Evolutionary conservation across 2,113 vertebrate genomes (phyloP).

Genomic region (Neogale vison): DNA sequence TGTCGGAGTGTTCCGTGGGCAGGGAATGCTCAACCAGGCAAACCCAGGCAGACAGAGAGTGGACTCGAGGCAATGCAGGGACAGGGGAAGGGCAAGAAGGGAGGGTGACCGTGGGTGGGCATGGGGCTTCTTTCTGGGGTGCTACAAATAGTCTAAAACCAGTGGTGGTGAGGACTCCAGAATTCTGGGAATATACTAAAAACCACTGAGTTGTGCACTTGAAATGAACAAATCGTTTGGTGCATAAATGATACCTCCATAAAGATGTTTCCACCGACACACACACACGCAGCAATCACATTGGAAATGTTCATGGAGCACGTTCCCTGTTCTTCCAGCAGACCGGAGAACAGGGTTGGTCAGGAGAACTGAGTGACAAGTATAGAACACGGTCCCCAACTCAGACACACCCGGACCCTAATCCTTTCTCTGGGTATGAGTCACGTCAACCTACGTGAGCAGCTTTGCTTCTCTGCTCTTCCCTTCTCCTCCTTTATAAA

Average conservation of each 20-base stretch:
- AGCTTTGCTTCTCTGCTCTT: not conserved
- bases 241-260: not conserved
- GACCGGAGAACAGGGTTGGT: not conserved
- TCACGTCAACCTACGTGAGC: fast-evolving
- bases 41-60: not conserved
- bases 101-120: not conserved
- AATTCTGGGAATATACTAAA: not conserved
- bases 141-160: not conserved
- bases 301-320: not conserved
- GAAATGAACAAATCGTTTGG: not conserved
- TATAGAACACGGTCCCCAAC: not conserved
- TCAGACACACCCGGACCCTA: not conserved
- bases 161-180: not conserved
- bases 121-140: not conserved
- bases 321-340: not conserved
- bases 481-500: not conserved
- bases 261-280: not conserved
- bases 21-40: not conserved
- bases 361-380: not conserved
- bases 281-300: not conserved
- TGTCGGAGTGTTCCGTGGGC: no score
- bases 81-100: not conserved
- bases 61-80: no score
- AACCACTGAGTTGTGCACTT: not conserved
- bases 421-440: fast-evolving